These are phyloP conservation scores for Scolopax rusticola DNA, from an alignment of 2,797 vertebrate genomes.

Conservation along the genomic window DNA sequence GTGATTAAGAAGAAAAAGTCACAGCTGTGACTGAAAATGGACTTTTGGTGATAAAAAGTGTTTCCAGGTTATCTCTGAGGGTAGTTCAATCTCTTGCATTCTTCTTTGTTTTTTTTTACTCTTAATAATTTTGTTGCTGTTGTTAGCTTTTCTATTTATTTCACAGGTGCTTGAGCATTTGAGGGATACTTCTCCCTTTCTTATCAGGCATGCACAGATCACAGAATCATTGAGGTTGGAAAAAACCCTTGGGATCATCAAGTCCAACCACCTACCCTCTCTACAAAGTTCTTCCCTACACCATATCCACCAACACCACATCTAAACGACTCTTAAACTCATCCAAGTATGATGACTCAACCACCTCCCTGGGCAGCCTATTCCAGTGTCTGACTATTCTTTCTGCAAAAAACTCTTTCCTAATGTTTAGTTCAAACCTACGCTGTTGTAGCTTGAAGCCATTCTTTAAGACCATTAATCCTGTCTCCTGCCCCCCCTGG, in stretches of 20 bases:
- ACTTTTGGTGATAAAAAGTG: constrained; percentile 55
- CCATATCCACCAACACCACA: too few relatives aligned
- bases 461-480: background rate
- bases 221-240: background rate
- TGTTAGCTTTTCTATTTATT: constrained; percentile 43
- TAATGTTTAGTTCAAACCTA: too few relatives aligned
- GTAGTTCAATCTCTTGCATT: constrained; percentile 44
- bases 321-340: too few relatives aligned
- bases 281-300: too few relatives aligned
- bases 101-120: constrained; percentile 12
- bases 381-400: too few relatives aligned
- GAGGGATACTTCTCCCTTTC: background rate
- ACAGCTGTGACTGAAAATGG: constrained; percentile 56
- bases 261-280: too few relatives aligned
- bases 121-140: background rate
- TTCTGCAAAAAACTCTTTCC: too few relatives aligned
- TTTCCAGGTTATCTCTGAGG: constrained; percentile 59
- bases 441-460: too few relatives aligned
- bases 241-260: too few relatives aligned
- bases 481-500: background rate
- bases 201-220: background rate
- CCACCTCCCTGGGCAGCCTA: too few relatives aligned
- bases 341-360: too few relatives aligned
- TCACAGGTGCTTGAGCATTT: constrained; percentile 14
- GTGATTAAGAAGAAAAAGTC: constrained; percentile 12